Evolutionary conservation across 37 sponge, comb jelly and placozoan genomes (phyloP).

Genomic region (Axinella damicornis): DNA sequence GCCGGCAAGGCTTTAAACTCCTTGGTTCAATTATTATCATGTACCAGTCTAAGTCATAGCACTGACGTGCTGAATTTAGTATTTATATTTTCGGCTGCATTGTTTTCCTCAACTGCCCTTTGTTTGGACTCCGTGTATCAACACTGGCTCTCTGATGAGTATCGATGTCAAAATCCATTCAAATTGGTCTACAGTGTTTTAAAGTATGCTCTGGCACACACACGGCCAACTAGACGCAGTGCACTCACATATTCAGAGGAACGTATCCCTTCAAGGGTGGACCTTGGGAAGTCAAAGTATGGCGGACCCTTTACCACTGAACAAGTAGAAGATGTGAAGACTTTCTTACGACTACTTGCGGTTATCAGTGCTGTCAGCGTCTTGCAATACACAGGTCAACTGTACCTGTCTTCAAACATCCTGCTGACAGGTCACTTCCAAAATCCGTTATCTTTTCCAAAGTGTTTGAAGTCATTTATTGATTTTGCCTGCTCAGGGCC

Average conservation of each 20-base stretch:
- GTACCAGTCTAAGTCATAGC: too few relatives aligned
- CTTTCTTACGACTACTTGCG: conserved; percentile 1
- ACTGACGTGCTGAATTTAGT: too few relatives aligned
- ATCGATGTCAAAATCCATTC: neutral
- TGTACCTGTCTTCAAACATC: too few relatives aligned
- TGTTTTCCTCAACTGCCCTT: neutral
- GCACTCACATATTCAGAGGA: neutral
- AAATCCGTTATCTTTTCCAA: too few relatives aligned
- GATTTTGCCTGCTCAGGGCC: too few relatives aligned
- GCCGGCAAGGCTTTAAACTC: neutral
- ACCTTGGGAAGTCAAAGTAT: neutral
- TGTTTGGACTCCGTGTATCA: neutral
- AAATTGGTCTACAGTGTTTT: neutral
- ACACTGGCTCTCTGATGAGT: neutral
- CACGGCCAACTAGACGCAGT: neutral
- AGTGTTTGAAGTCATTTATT: too few relatives aligned
- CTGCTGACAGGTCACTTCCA: too few relatives aligned
- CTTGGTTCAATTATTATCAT: too few relatives aligned
- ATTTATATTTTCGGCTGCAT: too few relatives aligned
- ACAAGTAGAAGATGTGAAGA: conserved; percentile 32
- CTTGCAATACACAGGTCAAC: neutral
- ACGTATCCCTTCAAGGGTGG: neutral
- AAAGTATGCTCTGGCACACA: neutral
- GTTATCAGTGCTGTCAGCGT: neutral
- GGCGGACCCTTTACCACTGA: conserved; percentile 21